Evolutionary conservation across 1,140 invertebrate genomes (phyloP).

Genomic region (Hylyphantes graminicola): DNA sequence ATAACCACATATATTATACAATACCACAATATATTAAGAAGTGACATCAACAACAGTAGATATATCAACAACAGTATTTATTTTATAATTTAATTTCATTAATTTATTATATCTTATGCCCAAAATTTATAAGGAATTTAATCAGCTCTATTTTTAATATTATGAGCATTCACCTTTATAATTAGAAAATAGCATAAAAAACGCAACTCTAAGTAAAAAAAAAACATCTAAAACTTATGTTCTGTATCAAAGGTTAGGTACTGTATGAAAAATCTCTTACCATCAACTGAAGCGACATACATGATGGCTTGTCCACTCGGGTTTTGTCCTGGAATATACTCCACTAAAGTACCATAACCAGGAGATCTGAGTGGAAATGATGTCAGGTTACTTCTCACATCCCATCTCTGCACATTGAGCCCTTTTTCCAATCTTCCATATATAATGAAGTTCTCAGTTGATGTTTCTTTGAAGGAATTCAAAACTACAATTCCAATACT

Average conservation of each 20-base stretch:
- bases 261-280: constrained; percentile 6
- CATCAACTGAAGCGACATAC: constrained; percentile 70
- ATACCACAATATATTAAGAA: too few relatives aligned
- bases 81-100: too few relatives aligned
- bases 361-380: constrained; percentile 88
- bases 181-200: background rate
- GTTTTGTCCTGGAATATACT: constrained; percentile 82
- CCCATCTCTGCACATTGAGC: constrained; percentile 73
- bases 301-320: constrained; percentile 85
- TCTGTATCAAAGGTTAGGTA: too few relatives aligned
- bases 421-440: constrained; percentile 78
- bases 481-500: constrained; percentile 70
- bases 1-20: too few relatives aligned
- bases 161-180: background rate
- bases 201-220: too few relatives aligned
- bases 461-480: constrained; percentile 88
- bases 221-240: too few relatives aligned
- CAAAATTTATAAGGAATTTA: too few relatives aligned
- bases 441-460: constrained; percentile 83
- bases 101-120: too few relatives aligned
- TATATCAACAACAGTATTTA: too few relatives aligned
- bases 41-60: too few relatives aligned
- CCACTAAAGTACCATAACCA: constrained; percentile 83
- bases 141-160: too few relatives aligned
- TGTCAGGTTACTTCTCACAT: constrained; percentile 81